These are phyloP conservation scores for Amphibalanus amphitrite DNA, from an alignment of 1,140 invertebrate species.

Conservation along the genomic window DNA sequence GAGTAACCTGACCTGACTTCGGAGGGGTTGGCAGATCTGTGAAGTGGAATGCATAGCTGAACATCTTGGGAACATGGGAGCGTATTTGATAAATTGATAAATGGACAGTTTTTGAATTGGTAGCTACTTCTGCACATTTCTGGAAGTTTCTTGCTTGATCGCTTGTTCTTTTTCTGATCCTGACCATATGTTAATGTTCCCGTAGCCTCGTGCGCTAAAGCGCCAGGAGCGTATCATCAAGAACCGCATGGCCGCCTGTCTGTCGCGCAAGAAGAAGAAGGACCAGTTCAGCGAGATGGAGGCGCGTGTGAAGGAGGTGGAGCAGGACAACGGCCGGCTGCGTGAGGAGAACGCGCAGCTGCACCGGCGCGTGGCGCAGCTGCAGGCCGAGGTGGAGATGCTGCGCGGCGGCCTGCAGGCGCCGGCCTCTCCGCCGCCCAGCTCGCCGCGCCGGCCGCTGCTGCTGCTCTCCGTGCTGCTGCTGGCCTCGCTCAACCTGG, in stretches of 20 bases:
- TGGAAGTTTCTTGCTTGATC: too few species aligned
- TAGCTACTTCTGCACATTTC: too few species aligned
- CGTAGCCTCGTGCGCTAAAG: constrained; percentile 16
- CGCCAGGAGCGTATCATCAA: constrained; percentile 74
- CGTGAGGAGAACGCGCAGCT: constrained; percentile 38
- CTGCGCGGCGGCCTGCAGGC: constrained; percentile 3
- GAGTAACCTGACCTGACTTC: too few species aligned
- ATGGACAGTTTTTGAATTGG: too few species aligned
- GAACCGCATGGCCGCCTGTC: constrained; percentile 63
- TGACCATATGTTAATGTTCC: too few species aligned
- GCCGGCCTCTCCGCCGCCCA: too few species aligned
- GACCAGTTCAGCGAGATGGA: constrained; percentile 70
- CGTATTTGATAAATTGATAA: too few species aligned
- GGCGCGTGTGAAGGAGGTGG: constrained; percentile 44
- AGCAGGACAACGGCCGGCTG: constrained; percentile 51
- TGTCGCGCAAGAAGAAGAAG: constrained; percentile 80
- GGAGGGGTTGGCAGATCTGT: too few species aligned
- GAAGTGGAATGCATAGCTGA: too few species aligned
- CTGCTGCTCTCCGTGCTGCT: background rate
- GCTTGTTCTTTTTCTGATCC: too few species aligned
- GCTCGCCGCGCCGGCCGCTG: background rate
- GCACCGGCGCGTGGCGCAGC: background rate
- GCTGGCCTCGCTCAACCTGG: background rate
- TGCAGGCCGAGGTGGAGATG: background rate
- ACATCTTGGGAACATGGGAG: too few species aligned